Percentiles rank a stretch among this genome's conserved stretches.
These are phyloP conservation scores for Pachypsylla venusta DNA, from an alignment of 1,140 invertebrate species.

Conservation along the genomic window DNA sequence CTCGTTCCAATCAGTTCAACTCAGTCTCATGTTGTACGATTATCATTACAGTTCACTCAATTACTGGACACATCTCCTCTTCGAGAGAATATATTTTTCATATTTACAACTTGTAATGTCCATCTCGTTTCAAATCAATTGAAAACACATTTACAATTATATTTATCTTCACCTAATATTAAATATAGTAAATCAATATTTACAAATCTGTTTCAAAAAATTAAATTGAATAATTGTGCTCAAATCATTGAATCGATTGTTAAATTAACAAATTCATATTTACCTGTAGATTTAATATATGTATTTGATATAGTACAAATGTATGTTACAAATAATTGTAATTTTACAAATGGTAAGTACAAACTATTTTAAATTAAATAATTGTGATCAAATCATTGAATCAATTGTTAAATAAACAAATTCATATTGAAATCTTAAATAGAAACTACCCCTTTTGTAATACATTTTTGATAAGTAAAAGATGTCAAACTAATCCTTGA, in stretches of 20 bases:
- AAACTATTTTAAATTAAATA: no score
- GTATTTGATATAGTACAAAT: background rate
- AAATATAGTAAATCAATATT: no score
- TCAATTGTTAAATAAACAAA: no score
- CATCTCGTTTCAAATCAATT: background rate
- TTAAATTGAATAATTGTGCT: no score
- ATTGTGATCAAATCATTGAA: no score
- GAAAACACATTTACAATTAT: background rate
- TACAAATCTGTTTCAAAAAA: no score
- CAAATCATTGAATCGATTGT: no score
- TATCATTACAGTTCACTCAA: background rate
- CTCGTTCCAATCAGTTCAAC: constrained; percentile 20
- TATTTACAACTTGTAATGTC: background rate
- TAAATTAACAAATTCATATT: background rate
- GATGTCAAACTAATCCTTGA: no score
- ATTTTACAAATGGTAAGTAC: background rate
- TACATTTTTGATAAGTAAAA: no score
- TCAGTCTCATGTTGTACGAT: background rate
- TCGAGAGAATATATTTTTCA: background rate
- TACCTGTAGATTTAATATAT: background rate
- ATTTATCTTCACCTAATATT: background rate
- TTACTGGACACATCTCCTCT: background rate
- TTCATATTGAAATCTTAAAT: no score
- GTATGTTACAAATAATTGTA: background rate
- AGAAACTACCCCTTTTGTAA: no score